Conservation (phyloP, 2,113 vertebrate genomes). For the Anser cygnoides region DNA sequence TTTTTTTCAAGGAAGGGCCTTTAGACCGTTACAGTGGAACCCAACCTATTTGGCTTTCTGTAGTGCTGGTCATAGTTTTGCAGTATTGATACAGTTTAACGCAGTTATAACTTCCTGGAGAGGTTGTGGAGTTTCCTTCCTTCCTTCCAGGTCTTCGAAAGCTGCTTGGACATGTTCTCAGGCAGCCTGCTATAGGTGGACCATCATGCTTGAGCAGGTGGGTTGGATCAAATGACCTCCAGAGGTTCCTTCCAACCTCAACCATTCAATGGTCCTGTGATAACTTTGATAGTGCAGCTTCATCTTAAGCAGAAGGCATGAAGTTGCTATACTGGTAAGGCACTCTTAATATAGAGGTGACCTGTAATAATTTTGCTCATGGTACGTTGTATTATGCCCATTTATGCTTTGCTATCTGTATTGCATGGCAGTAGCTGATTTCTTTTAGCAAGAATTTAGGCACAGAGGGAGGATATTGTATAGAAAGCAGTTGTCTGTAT, state of each 20-base stretch:
- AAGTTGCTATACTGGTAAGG: not conserved
- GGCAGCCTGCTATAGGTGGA: not conserved
- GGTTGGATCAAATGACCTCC: not conserved
- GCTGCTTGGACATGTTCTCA: not conserved
- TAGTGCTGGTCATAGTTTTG: not conserved
- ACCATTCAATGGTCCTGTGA: not conserved
- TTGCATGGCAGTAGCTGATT: not conserved
- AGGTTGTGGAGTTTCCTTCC: not conserved
- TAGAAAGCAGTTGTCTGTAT: not conserved
- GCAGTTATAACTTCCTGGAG: not conserved
- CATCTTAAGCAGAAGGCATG: not conserved
- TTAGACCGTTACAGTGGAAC: not conserved
- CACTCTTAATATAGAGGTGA: not conserved
- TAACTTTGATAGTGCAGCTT: not conserved
- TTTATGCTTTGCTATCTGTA: not conserved
- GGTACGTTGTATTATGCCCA: not conserved
- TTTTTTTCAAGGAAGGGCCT: not conserved
- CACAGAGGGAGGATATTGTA: fast-evolving
- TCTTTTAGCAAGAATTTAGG: not conserved
- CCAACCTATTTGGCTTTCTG: not conserved
- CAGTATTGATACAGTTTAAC: not conserved
- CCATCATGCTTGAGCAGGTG: not conserved
- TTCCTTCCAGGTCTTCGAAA: not conserved
- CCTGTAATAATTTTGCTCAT: not conserved
- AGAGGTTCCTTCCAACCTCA: not conserved